Percentiles rank a stretch among this genome's conserved stretches.
These are phyloP conservation scores for Phoxinus phoxinus DNA, from an alignment of 2,113 vertebrate genomes.

Conservation along the genomic window DNA sequence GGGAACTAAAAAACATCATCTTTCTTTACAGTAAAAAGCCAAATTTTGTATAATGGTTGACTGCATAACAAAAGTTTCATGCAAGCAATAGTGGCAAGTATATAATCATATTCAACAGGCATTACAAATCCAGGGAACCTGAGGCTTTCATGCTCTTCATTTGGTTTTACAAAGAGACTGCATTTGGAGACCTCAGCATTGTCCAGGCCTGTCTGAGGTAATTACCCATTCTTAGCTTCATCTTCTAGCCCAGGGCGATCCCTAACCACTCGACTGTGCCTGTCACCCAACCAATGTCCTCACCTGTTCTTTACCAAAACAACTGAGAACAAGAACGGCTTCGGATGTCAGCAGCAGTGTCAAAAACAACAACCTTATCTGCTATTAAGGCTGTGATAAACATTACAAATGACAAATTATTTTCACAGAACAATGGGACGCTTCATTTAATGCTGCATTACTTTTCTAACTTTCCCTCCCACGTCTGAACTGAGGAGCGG, in stretches of 20 bases:
- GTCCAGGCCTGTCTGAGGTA: slow-evolving; percentile 42
- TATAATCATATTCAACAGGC: slow-evolving; percentile 12
- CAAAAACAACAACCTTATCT: slow-evolving; percentile 52
- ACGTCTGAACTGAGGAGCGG: slow-evolving; percentile 42
- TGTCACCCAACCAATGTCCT: slow-evolving; percentile 11
- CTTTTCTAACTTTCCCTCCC: slow-evolving; percentile 51
- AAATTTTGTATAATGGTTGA: not conserved
- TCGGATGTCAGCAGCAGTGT: slow-evolving; percentile 61
- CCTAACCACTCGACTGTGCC: slow-evolving; percentile 1
- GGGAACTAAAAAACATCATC: not conserved
- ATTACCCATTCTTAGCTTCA: slow-evolving; percentile 36
- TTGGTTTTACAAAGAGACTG: slow-evolving; percentile 25
- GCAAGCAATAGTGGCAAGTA: not conserved
- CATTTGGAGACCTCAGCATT: slow-evolving; percentile 5
- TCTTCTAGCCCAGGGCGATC: slow-evolving; percentile 19
- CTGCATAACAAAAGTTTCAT: slow-evolving; percentile 1
- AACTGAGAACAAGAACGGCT: slow-evolving; percentile 54
- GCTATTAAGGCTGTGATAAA: slow-evolving; percentile 48
- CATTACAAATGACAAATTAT: slow-evolving; percentile 28
- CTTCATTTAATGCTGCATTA: slow-evolving; percentile 46
- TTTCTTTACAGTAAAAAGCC: not conserved
- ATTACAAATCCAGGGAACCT: slow-evolving; percentile 25
- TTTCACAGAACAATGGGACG: slow-evolving; percentile 43
- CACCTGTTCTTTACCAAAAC: slow-evolving; percentile 60
- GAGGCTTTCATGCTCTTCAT: slow-evolving; percentile 21